These are phyloP conservation scores for Hirudo medicinalis DNA, from an alignment of 1,140 invertebrate species.

Conservation along the genomic window DNA sequence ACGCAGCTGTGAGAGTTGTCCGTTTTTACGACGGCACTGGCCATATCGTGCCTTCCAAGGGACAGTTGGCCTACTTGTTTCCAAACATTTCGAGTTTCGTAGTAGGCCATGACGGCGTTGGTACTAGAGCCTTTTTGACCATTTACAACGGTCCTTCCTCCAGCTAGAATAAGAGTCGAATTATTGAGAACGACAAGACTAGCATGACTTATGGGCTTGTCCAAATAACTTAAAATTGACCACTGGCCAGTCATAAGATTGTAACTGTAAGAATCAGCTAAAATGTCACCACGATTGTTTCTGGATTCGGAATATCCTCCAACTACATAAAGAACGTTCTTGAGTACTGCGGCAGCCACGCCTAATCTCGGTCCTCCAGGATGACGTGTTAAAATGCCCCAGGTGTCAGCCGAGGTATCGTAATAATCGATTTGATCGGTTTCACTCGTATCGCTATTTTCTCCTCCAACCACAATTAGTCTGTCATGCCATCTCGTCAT, in stretches of 20 bases:
- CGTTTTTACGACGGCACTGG: not conserved
- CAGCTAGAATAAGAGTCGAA: slow-evolving; percentile 1
- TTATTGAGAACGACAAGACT: not conserved
- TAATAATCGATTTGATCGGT: slow-evolving; percentile 4
- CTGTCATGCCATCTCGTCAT: slow-evolving; percentile 9
- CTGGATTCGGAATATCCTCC: not conserved
- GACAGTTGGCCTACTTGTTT: not conserved
- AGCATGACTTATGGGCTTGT: slow-evolving; percentile 2
- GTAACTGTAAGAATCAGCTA: slow-evolving; percentile 7
- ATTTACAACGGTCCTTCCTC: not conserved
- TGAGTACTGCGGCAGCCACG: not conserved
- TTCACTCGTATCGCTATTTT: not conserved
- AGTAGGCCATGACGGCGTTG: not conserved
- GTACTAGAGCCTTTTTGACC: not conserved
- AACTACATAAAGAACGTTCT: not conserved
- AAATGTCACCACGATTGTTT: not conserved
- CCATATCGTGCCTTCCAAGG: not conserved
- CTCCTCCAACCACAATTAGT: not conserved
- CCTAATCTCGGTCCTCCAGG: slow-evolving; percentile 13
- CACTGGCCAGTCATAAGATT: not conserved
- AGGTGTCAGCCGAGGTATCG: not conserved
- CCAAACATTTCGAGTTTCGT: slow-evolving; percentile 1
- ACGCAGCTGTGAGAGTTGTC: not conserved
- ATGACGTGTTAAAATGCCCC: not conserved
- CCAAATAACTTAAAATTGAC: not conserved